Conservation (phyloP, 2,888 invertebrate species). For the Epirrhoe tristata region DNA sequence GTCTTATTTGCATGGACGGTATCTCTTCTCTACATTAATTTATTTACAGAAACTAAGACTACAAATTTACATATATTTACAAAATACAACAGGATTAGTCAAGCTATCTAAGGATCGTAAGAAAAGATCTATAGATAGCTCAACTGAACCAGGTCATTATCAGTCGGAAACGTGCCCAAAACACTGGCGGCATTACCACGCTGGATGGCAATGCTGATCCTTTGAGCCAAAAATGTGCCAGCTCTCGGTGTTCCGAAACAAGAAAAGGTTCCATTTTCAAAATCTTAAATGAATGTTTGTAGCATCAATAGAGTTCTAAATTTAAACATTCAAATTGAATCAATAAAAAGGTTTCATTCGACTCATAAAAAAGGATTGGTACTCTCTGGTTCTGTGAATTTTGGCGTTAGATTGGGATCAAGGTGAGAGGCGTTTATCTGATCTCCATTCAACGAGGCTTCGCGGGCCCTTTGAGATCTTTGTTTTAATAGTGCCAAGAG, state of each 20-base stretch:
- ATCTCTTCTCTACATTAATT: too few species aligned
- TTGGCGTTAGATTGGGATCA: slow-evolving; percentile 80
- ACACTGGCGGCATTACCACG: too few species aligned
- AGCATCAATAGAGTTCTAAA: background rate
- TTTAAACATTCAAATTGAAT: background rate
- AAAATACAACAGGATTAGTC: too few species aligned
- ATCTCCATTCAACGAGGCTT: slow-evolving; percentile 64
- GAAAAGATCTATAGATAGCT: too few species aligned
- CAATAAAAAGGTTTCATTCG: slow-evolving; percentile 27
- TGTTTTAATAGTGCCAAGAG: slow-evolving; percentile 34
- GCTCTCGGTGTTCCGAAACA: background rate
- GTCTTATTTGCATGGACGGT: too few species aligned
- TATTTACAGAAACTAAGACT: too few species aligned
- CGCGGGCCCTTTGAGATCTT: slow-evolving; percentile 65
- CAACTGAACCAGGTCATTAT: too few species aligned
- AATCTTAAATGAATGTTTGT: slow-evolving; percentile 10
- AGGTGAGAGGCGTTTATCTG: slow-evolving; percentile 52
- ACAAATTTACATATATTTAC: too few species aligned
- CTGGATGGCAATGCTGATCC: too few species aligned
- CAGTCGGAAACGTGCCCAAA: too few species aligned
- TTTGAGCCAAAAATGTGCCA: too few species aligned
- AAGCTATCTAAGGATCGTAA: too few species aligned
- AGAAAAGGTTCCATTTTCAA: slow-evolving; percentile 38
- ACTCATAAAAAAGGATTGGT: slow-evolving; percentile 40
- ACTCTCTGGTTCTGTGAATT: slow-evolving; percentile 74